Evolutionary conservation across 2,888 invertebrate genomes (phyloP).

Genomic region (Carpatolechia fugitivella): DNA sequence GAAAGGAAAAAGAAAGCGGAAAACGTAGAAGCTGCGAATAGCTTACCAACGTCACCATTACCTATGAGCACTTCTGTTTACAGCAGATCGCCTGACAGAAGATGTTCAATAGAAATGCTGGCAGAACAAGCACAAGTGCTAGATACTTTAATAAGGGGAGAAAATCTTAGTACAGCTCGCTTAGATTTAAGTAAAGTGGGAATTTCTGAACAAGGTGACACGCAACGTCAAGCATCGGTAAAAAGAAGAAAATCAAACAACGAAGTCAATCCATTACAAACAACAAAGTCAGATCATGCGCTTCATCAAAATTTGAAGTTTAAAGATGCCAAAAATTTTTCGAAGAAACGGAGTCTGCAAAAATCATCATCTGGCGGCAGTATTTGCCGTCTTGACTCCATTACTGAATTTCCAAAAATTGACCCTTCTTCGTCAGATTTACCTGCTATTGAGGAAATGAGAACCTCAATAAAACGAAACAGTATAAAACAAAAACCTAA

Average conservation of each 20-base stretch:
- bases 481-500: conserved; percentile 34
- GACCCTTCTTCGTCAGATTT: conserved; percentile 43
- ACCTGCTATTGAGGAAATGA: conserved; percentile 70
- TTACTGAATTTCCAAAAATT: conserved; percentile 62
- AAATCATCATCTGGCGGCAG: conserved; percentile 67
- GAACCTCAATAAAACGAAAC: conserved; percentile 42
- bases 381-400: conserved; percentile 66
- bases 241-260: conserved; percentile 37
- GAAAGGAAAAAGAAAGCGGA: conserved; percentile 20
- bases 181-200: conserved; percentile 72
- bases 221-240: conserved; percentile 29
- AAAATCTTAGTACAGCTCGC: conserved; percentile 69
- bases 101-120: conserved; percentile 78
- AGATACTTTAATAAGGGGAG: conserved; percentile 74
- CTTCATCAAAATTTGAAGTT: conserved; percentile 55
- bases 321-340: conserved; percentile 36
- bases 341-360: conserved; percentile 61
- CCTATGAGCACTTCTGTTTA: conserved; percentile 22
- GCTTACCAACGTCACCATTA: conserved; percentile 26
- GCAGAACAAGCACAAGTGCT: conserved; percentile 77
- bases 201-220: conserved; percentile 28
- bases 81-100: conserved; percentile 60
- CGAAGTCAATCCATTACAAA: conserved; percentile 49
- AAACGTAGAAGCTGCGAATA: conserved; percentile 21
- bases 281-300: conserved; percentile 71